phyloP scores from a whole-genome alignment of 1,140 invertebrate genomes.

The Colletes gigas region DNA sequence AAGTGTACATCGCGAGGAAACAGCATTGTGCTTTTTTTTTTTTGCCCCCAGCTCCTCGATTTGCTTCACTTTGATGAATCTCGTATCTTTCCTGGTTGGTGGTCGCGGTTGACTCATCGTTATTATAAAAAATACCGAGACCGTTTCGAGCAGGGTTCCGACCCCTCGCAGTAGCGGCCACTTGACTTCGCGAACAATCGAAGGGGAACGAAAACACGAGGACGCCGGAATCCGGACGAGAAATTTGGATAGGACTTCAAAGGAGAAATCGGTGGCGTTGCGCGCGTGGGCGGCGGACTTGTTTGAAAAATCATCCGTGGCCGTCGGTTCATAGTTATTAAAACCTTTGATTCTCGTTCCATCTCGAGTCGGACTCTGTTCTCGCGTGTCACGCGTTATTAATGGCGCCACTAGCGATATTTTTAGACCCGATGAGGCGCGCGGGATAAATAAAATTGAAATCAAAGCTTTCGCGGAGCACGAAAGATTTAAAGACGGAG shows the following conservation, averaged over 20 bases:
- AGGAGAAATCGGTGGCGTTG: not conserved
- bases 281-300: not conserved
- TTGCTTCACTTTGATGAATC: constrained; percentile 8
- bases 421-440: too few relatives aligned
- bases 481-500: too few relatives aligned
- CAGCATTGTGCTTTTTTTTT: not conserved
- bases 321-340: not conserved
- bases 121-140: constrained; percentile 40
- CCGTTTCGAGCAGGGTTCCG: constrained; percentile 9
- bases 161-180: constrained; percentile 21
- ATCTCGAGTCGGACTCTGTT: too few relatives aligned
- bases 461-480: too few relatives aligned
- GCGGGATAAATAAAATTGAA: too few relatives aligned
- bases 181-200: constrained; percentile 20
- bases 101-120: constrained; percentile 32
- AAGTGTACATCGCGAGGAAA: too few relatives aligned
- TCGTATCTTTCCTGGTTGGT: not conserved
- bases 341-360: too few relatives aligned
- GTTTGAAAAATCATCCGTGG: not conserved
- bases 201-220: constrained; percentile 8
- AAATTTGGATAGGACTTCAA: not conserved
- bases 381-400: too few relatives aligned
- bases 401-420: too few relatives aligned
- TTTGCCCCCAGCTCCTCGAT: too few relatives aligned
- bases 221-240: not conserved